A percentile compares a stretch with the other conserved stretches of the same genome.
Evolutionary conservation across 2,113 vertebrate species (phyloP).

Genomic region (Ctenodactylus gundi): DNA sequence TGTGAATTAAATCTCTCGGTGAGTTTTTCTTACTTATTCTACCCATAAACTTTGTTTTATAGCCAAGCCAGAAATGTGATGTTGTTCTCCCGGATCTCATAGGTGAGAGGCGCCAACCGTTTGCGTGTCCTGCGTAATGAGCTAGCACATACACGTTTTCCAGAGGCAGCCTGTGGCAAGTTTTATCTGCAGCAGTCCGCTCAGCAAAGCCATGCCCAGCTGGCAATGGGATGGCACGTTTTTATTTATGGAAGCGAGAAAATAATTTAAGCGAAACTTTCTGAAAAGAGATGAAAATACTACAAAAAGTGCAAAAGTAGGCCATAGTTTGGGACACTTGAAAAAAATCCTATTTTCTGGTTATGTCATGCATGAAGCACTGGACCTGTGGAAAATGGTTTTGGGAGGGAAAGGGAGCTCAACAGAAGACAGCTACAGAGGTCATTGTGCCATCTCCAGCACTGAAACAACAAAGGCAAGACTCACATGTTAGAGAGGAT

Average conservation of each 20-base stretch:
- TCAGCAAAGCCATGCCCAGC: neutral
- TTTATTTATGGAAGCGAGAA: neutral
- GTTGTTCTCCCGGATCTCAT: neutral
- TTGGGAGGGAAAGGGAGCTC: neutral
- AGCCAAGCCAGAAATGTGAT: neutral
- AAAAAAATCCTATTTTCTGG: neutral
- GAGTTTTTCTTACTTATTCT: neutral
- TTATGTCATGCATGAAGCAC: neutral
- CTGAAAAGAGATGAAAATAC: neutral
- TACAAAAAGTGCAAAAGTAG: slow-evolving; percentile 21
- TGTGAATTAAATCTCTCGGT: neutral
- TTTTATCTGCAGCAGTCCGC: neutral
- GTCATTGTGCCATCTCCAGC: neutral
- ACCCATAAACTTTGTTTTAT: neutral
- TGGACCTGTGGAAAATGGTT: neutral
- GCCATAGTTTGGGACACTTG: neutral
- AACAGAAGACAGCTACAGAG: neutral
- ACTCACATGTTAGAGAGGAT: neutral
- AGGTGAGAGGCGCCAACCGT: neutral
- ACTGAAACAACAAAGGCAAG: neutral
- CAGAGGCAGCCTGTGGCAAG: neutral
- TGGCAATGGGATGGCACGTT: neutral
- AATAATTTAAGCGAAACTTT: neutral
- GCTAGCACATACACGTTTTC: neutral
- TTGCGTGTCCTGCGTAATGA: neutral